Evolutionary conservation across 2,888 invertebrate genomes (phyloP).

Genomic region (Lithophane socia): DNA sequence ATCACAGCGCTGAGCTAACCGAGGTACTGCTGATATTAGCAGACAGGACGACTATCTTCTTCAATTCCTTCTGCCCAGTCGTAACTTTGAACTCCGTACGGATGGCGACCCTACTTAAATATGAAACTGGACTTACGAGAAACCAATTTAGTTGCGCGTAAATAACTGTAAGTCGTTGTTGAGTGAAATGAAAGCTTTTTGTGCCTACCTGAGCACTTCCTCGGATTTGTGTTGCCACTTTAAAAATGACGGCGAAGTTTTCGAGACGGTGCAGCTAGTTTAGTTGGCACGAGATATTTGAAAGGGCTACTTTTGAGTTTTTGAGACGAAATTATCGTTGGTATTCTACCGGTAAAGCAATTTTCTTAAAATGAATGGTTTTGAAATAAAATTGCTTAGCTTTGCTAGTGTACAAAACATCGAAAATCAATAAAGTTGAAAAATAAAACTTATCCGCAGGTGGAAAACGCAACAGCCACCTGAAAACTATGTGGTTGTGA

Average conservation of each 20-base stretch:
- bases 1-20: not conserved
- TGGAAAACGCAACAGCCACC: conserved; percentile 7
- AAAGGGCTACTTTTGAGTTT: conserved; percentile 22
- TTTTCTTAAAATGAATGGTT: not conserved
- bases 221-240: conserved; percentile 56
- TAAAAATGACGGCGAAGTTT: conserved; percentile 45
- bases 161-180: conserved; percentile 64
- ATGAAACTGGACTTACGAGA: conserved; percentile 64
- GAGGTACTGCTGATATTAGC: not conserved
- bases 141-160: conserved; percentile 64
- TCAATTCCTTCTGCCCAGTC: not conserved
- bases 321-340: not conserved
- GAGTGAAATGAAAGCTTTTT: conserved; percentile 63
- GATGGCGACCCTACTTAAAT: conserved; percentile 58
- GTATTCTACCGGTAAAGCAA: not conserved
- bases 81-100: conserved; percentile 21
- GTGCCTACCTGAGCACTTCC: conserved; percentile 65
- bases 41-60: not conserved
- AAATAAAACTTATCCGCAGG: not conserved
- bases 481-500: conserved; percentile 15
- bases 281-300: conserved; percentile 25
- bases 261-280: conserved; percentile 42
- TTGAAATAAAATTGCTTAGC: not conserved
- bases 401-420: not conserved
- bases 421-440: not conserved